Percentiles rank a stretch among this genome's conserved stretches.
Evolutionary conservation across 2,888 invertebrate species (phyloP).

Genomic region (Cephus spinipes): DNA sequence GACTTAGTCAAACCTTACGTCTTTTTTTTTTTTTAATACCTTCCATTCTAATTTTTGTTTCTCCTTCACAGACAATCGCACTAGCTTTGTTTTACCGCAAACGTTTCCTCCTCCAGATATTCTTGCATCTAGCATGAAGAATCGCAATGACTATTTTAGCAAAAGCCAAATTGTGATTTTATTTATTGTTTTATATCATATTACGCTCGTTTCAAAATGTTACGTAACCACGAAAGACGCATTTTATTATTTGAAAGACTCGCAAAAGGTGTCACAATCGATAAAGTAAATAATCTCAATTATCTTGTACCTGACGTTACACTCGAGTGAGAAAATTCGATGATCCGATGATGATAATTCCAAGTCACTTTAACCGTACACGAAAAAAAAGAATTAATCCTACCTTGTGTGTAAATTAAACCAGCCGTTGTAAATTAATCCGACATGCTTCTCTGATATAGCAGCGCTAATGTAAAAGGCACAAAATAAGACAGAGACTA

Average conservation of each 20-base stretch:
- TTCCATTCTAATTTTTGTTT: slow-evolving; percentile 43
- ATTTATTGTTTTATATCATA: not conserved
- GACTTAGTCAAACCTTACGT: slow-evolving; percentile 64
- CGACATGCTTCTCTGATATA: slow-evolving; percentile 6
- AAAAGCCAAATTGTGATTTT: slow-evolving; percentile 1
- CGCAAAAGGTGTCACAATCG: not conserved
- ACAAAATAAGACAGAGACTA: not conserved
- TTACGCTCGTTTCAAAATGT: not conserved
- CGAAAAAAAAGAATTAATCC: not conserved
- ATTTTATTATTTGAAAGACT: not conserved
- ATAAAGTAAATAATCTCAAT: not conserved
- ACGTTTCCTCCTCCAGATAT: slow-evolving; percentile 24
- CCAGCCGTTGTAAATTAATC: slow-evolving; percentile 2
- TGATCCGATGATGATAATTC: not conserved
- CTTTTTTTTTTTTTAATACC: slow-evolving; percentile 37
- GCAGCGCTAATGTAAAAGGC: not conserved
- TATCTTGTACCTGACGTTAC: not conserved
- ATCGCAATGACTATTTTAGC: slow-evolving; percentile 21
- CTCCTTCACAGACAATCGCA: slow-evolving; percentile 40
- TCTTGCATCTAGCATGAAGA: slow-evolving; percentile 39
- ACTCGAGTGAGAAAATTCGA: not conserved
- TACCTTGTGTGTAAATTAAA: not conserved
- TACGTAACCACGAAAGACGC: not conserved
- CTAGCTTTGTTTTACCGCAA: slow-evolving; percentile 37
- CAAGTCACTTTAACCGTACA: not conserved